A percentile compares a stretch with the other conserved stretches of the same genome.
Conservation (phyloP, 2,113 vertebrate genomes). For the Lepus timidus region DNA sequence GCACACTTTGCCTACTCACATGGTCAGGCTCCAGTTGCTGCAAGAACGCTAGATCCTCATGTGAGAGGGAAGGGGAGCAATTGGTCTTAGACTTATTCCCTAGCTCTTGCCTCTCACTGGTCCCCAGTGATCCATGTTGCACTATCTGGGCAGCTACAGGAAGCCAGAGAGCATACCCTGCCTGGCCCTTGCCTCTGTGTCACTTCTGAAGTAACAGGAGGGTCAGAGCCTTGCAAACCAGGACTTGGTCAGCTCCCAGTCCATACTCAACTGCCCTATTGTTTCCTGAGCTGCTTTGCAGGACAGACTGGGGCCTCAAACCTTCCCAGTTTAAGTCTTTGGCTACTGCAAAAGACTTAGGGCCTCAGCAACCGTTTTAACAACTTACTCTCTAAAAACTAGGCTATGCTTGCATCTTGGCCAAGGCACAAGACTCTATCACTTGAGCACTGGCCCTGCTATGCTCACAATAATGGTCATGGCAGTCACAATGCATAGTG, state of each 20-base stretch:
- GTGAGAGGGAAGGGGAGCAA: background rate
- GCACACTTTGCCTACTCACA: background rate
- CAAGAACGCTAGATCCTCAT: background rate
- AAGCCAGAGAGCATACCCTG: background rate
- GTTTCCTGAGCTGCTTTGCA: background rate
- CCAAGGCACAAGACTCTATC: background rate
- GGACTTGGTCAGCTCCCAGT: background rate
- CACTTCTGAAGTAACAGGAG: background rate
- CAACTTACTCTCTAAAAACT: background rate
- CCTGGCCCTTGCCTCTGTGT: background rate
- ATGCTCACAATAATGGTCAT: accelerated
- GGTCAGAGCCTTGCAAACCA: background rate
- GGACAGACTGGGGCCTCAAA: background rate
- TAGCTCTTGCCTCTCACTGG: background rate
- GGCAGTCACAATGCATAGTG: accelerated
- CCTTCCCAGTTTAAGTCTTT: background rate
- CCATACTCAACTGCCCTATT: background rate
- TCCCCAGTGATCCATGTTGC: background rate
- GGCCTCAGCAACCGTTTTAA: background rate
- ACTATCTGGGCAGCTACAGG: background rate
- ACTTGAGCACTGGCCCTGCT: background rate
- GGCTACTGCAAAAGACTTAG: background rate
- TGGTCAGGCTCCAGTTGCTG: background rate
- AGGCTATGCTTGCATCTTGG: background rate
- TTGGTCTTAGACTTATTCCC: background rate